Conservation (phyloP, 2,888 invertebrate genomes). For the Cheilosia vulpina region DNA sequence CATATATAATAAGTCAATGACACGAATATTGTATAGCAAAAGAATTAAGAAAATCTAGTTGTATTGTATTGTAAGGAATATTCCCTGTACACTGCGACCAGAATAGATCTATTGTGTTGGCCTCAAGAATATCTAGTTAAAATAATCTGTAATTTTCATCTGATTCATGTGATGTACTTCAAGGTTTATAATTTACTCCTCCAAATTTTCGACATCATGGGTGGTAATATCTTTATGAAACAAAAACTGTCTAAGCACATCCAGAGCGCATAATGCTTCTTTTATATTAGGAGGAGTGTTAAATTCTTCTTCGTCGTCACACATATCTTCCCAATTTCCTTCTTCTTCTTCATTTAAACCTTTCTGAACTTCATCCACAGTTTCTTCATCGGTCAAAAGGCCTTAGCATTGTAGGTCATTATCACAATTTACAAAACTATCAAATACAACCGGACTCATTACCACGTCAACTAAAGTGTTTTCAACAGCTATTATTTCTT, state of each 20-base stretch:
- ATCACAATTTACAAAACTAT: conserved; percentile 13
- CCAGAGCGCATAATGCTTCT: no score
- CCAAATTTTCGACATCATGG: no score
- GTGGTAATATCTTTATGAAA: no score
- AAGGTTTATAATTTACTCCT: background rate
- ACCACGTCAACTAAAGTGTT: background rate
- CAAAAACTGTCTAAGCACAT: no score
- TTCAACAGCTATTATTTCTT: background rate
- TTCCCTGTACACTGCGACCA: no score
- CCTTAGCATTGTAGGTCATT: conserved; percentile 11
- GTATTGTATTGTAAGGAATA: no score
- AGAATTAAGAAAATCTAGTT: no score
- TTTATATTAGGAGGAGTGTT: conserved; percentile 13
- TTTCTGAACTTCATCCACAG: background rate
- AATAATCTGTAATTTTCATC: no score
- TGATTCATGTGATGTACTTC: background rate
- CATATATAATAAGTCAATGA: no score
- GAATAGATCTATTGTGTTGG: no score
- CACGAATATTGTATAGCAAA: no score
- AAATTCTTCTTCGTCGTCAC: conserved; percentile 17
- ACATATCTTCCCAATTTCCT: background rate
- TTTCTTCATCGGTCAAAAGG: conserved; percentile 10
- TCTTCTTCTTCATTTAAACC: conserved; percentile 8
- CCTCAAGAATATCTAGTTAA: no score
- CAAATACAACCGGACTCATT: conserved; percentile 1